A percentile compares a stretch with the other conserved stretches of the same genome.
These are phyloP conservation scores for Aspidiotus destructor DNA, from an alignment of 2,888 invertebrate genomes.

Conservation along the genomic window DNA sequence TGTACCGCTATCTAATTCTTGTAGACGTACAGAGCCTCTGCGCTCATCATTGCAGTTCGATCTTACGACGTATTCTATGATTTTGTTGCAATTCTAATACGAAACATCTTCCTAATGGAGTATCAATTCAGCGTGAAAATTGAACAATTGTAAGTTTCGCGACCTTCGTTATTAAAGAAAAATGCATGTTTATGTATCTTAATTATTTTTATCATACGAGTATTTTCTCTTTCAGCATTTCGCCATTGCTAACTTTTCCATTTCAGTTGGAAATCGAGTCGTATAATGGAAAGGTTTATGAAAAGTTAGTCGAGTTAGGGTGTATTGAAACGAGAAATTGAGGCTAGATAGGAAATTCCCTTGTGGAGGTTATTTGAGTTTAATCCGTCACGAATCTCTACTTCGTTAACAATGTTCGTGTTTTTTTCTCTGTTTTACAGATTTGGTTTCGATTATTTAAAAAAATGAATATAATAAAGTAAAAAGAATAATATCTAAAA, in stretches of 20 bases:
- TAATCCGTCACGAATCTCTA: too few species aligned
- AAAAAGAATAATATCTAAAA: background rate
- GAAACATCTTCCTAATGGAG: constrained; percentile 19
- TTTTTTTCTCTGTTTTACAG: background rate
- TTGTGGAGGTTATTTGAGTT: too few species aligned
- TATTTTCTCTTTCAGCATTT: constrained; percentile 5
- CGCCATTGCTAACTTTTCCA: background rate
- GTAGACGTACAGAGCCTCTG: too few species aligned
- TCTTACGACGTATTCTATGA: too few species aligned
- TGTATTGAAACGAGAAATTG: background rate
- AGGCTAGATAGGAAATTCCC: too few species aligned
- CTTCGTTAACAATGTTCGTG: too few species aligned
- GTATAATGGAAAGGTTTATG: background rate
- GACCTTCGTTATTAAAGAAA: constrained; percentile 13
- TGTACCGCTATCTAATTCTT: too few species aligned
- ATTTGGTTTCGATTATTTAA: background rate
- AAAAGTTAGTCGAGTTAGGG: background rate
- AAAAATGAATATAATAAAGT: background rate
- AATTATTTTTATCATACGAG: constrained; percentile 1
- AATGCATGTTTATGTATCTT: constrained; percentile 13
- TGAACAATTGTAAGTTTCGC: constrained; percentile 22
- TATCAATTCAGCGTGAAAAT: constrained; percentile 13
- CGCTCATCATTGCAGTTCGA: too few species aligned
- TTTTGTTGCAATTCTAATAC: constrained; percentile 19
- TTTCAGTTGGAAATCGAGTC: background rate